These are phyloP conservation scores for Hippocampus barbouri DNA, from an alignment of 2,113 vertebrate genomes.

Conservation along the genomic window DNA sequence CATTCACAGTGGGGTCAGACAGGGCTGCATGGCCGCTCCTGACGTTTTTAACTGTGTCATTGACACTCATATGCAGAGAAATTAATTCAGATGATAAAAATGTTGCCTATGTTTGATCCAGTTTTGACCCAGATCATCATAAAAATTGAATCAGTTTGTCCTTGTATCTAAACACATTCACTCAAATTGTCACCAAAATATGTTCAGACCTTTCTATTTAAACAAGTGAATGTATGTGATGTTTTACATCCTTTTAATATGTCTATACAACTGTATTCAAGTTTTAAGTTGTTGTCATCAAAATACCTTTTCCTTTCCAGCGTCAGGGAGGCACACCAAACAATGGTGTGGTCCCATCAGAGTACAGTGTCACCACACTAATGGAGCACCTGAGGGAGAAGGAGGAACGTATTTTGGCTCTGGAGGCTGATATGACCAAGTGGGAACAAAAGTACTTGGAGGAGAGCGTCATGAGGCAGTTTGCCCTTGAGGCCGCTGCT, in stretches of 20 bases:
- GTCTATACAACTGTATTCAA: not conserved
- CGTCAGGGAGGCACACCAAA: slow-evolving; percentile 84
- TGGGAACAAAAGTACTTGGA: slow-evolving; percentile 99
- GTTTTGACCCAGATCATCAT: no score
- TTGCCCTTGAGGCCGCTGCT: slow-evolving; percentile 91
- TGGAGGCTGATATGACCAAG: slow-evolving; percentile 98
- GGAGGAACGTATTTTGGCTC: slow-evolving; percentile 91
- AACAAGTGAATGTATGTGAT: not conserved
- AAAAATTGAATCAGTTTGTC: no score
- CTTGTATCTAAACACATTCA: not conserved
- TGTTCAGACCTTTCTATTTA: not conserved
- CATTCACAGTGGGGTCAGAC: no score
- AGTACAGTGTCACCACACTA: slow-evolving; percentile 83
- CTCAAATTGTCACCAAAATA: not conserved
- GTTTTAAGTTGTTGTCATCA: not conserved
- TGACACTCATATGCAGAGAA: no score
- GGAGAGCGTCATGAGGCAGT: slow-evolving; percentile 98
- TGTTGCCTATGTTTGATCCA: no score
- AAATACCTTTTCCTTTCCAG: slow-evolving; percentile 56
- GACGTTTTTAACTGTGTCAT: no score
- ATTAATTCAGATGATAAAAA: no score
- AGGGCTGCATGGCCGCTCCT: no score
- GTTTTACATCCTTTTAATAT: not conserved
- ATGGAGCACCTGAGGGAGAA: slow-evolving; percentile 98
- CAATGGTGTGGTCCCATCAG: slow-evolving; percentile 61